These are phyloP conservation scores for Thereva unica DNA, from an alignment of 2,888 invertebrate genomes.

Conservation along the genomic window DNA sequence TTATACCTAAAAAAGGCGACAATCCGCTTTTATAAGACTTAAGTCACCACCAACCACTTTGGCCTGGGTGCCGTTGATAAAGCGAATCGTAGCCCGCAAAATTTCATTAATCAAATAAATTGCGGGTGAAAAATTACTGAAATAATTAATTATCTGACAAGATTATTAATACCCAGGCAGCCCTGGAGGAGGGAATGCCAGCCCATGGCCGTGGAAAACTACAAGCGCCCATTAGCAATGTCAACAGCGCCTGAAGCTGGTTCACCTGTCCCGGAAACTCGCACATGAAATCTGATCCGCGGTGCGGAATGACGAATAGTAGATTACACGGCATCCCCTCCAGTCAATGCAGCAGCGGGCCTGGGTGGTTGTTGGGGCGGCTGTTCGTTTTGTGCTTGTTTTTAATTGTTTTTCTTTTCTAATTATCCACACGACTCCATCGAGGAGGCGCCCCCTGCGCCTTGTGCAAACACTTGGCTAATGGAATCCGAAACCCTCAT, in stretches of 20 bases:
- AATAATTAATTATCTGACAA: no score
- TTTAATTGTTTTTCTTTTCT: constrained; percentile 15
- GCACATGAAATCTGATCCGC: constrained; percentile 20
- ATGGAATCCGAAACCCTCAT: constrained; percentile 33
- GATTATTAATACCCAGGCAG: no score
- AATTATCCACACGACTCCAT: constrained; percentile 25
- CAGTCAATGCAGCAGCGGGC: not conserved
- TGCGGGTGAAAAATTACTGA: no score
- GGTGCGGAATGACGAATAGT: constrained; percentile 22
- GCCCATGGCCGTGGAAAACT: no score
- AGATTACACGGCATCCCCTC: constrained; percentile 1
- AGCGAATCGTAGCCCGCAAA: no score
- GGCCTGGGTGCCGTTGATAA: no score
- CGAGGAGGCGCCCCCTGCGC: not conserved
- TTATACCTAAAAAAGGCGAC: no score
- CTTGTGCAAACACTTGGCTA: constrained; percentile 28
- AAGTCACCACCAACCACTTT: no score
- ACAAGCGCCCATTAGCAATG: constrained; percentile 18
- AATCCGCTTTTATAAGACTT: no score
- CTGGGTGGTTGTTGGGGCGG: constrained; percentile 6
- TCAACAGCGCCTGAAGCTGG: constrained; percentile 12
- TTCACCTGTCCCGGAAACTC: constrained; percentile 20
- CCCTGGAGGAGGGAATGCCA: no score
- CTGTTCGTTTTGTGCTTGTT: not conserved
- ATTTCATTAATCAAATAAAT: no score